Conservation (phyloP, 1,140 invertebrate species). For the Pissodes strobi region DNA sequence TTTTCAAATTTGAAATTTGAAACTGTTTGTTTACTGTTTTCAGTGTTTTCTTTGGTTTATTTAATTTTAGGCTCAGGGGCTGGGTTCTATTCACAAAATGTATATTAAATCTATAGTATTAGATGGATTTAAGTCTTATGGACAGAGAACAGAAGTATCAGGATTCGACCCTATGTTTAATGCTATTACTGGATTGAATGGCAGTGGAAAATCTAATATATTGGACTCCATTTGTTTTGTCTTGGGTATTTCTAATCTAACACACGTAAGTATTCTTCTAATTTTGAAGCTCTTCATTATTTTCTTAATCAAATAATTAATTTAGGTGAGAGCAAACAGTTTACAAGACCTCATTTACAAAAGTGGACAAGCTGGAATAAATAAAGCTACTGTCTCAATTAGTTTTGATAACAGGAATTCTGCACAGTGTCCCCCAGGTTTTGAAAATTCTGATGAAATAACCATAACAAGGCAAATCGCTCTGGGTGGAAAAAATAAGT, state of each 20-base stretch:
- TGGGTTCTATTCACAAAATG: too few species aligned
- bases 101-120: slow-evolving; percentile 92
- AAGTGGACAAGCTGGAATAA: slow-evolving; percentile 94
- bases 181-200: slow-evolving; percentile 98
- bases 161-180: slow-evolving; percentile 96
- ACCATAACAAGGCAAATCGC: slow-evolving; percentile 87
- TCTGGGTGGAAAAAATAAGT: slow-evolving; percentile 87
- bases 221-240: slow-evolving; percentile 98
- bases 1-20: too few species aligned
- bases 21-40: too few species aligned
- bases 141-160: slow-evolving; percentile 88
- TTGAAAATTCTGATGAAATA: slow-evolving; percentile 91
- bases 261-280: slow-evolving; percentile 71
- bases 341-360: slow-evolving; percentile 97
- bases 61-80: too few species aligned
- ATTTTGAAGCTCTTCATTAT: slow-evolving; percentile 24
- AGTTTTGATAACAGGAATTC: slow-evolving; percentile 93
- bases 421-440: slow-evolving; percentile 85
- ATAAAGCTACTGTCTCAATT: slow-evolving; percentile 94
- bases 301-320: slow-evolving; percentile 3
- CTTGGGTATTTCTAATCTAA: slow-evolving; percentile 92
- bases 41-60: too few species aligned
- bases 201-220: slow-evolving; percentile 99
- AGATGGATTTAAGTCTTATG: slow-evolving; percentile 99
- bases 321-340: slow-evolving; percentile 84